phyloP scores from a whole-genome alignment of 2,797 vertebrate genomes.

The Manis javanica region DNA sequence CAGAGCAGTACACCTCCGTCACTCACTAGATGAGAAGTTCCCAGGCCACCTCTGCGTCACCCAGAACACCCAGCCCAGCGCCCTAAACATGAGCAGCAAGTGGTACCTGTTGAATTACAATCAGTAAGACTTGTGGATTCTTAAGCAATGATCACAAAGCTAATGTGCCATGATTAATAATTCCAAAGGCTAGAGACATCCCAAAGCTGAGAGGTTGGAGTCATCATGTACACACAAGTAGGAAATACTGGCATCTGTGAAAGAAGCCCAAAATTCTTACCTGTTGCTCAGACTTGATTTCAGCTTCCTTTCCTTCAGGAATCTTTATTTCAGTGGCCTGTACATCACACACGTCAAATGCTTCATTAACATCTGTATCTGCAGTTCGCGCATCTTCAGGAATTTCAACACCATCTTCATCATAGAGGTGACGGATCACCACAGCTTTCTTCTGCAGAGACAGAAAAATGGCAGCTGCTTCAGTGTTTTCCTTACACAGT shows the following conservation, averaged over 20 bases:
- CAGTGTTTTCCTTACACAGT: not conserved
- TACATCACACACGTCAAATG: conserved; percentile 23
- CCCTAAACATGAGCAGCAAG: not conserved
- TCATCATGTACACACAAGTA: not conserved
- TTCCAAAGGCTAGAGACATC: conserved; percentile 14
- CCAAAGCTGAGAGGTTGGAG: not conserved
- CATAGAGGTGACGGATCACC: conserved; percentile 85
- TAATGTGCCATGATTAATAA: not conserved
- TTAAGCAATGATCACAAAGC: not conserved
- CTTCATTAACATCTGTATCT: conserved; percentile 48
- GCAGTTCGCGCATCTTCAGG: conserved; percentile 49
- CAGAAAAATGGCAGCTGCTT: not conserved
- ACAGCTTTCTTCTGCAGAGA: conserved; percentile 80
- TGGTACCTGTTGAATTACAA: not conserved
- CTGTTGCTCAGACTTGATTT: conserved; percentile 73
- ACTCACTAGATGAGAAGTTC: not conserved
- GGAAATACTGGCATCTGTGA: not conserved
- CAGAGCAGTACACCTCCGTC: not conserved
- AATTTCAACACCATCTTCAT: conserved; percentile 43
- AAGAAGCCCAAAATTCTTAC: conserved; percentile 79
- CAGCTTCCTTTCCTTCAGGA: conserved; percentile 63
- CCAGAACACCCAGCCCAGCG: not conserved
- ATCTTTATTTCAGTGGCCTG: conserved; percentile 69
- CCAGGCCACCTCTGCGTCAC: not conserved
- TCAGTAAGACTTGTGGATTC: not conserved